Base-by-base conservation (phyloP, 2,888 invertebrate species). In the Mechanitis messenoides region DNA sequence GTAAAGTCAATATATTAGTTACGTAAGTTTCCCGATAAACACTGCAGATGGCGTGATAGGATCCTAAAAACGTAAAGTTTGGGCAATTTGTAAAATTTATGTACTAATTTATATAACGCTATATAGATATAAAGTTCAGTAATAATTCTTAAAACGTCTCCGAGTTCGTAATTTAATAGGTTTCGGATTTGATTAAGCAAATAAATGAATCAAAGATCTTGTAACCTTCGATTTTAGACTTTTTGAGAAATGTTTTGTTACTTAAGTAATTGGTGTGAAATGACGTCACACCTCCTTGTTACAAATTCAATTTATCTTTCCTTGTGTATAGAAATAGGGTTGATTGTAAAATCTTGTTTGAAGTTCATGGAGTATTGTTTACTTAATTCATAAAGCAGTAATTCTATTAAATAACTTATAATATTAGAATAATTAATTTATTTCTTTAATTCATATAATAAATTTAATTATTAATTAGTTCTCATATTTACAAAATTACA, bases 281-380 rank as follows among this genome's bases (percentile, higher is more conserved):
- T 11, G 42, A 11, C 42, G 42, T 42, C 42, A 42, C 42, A 7
- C 9, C 42, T 35, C 33, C 55, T 31, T 55, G 58, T 55, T 60
- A 55, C 53, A 64, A 65, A 61, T 61, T 64, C 53, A 53, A 64
- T 67, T 67, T 67, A 67, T 66, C 64, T 65, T 55, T 45, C 56
- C 63, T 69, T 66, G 66, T 65, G 64, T 64, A 42, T 3, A 42
- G 42, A 42, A 42, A 42, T 42, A 42, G 42, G 11, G 3, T 42
- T 42, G 2, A 9, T 9, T 42, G 42, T 42, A 42, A 42, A 42
- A 42, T 42, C 42, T 42, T 42, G 42, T 9, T 3, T 42, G 42
- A 42, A 42, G 7, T 42, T 42, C 9, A 42, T 7, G 42, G 42
- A 9, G 9, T 1, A 9, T 42, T 42, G 42, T 42, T 42, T 42